These are phyloP conservation scores for Tapera naevia DNA, from an alignment of 2,797 vertebrate species.

Conservation along the genomic window DNA sequence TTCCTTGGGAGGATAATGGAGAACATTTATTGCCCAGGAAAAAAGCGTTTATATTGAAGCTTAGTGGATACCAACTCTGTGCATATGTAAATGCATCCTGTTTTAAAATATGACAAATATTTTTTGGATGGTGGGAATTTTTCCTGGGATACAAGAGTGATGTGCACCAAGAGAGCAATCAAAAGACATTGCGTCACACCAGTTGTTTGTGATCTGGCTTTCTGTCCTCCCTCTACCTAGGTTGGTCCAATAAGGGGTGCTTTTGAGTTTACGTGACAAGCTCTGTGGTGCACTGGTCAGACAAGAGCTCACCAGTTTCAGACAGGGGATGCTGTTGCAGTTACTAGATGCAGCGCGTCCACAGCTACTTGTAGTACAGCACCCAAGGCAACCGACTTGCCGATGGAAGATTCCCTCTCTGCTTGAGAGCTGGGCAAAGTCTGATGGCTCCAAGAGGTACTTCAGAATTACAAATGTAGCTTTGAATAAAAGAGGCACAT, in stretches of 20 bases:
- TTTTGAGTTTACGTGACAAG: neutral
- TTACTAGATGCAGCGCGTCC: neutral
- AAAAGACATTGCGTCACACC: neutral
- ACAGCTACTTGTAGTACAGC: neutral
- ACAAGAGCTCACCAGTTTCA: neutral
- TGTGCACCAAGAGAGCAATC: neutral
- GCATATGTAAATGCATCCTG: neutral
- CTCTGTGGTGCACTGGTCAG: neutral
- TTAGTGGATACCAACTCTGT: neutral
- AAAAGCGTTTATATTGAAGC: neutral
- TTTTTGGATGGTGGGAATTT: neutral
- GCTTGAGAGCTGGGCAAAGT: neutral
- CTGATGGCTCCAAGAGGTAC: neutral
- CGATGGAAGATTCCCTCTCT: neutral
- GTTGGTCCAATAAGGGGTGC: neutral
- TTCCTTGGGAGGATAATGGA: neutral
- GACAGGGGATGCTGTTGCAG: neutral
- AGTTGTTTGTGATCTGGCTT: neutral
- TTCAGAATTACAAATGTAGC: neutral
- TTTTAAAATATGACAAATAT: neutral
- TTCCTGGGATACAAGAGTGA: neutral
- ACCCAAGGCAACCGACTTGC: fast-evolving
- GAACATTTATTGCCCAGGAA: neutral
- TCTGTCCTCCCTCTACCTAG: neutral
- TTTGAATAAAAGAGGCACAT: neutral